Conservation (phyloP, 2,113 vertebrate genomes). For the Mormoops blainvillei region DNA sequence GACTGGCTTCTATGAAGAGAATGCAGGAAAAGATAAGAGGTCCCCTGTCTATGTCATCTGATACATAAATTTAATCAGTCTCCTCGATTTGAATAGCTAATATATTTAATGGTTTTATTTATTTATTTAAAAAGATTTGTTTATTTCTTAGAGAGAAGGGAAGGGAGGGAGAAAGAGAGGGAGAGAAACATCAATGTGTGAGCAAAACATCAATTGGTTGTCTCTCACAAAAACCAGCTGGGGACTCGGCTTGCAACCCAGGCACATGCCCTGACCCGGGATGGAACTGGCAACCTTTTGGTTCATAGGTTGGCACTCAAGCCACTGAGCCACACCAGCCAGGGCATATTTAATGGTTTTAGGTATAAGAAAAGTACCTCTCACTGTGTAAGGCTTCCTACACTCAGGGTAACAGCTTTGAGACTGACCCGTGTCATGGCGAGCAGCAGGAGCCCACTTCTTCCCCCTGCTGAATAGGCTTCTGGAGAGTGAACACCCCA, state of each 20-base stretch:
- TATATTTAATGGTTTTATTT: not conserved
- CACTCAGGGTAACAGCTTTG: not conserved
- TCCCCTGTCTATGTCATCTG: not conserved
- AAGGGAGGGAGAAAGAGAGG: too few relatives aligned
- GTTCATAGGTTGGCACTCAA: too few relatives aligned
- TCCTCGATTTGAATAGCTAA: not conserved
- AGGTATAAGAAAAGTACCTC: not conserved
- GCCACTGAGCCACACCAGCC: too few relatives aligned
- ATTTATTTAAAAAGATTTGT: too few relatives aligned
- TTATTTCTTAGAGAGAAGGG: too few relatives aligned
- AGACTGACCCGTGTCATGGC: not conserved
- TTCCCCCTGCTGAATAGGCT: not conserved
- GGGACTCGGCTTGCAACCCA: too few relatives aligned
- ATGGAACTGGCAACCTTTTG: too few relatives aligned
- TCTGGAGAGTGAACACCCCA: not conserved
- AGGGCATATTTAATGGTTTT: not conserved
- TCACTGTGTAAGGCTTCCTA: not conserved
- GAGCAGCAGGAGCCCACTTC: not conserved
- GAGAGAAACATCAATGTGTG: too few relatives aligned
- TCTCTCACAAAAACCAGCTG: too few relatives aligned
- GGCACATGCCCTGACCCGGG: too few relatives aligned
- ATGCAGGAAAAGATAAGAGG: not conserved
- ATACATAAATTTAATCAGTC: not conserved
- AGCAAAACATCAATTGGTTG: too few relatives aligned
- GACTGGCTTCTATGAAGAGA: not conserved